Base-by-base conservation (phyloP, 2,797 vertebrate species). In the Ispidina lecontei region DNA sequence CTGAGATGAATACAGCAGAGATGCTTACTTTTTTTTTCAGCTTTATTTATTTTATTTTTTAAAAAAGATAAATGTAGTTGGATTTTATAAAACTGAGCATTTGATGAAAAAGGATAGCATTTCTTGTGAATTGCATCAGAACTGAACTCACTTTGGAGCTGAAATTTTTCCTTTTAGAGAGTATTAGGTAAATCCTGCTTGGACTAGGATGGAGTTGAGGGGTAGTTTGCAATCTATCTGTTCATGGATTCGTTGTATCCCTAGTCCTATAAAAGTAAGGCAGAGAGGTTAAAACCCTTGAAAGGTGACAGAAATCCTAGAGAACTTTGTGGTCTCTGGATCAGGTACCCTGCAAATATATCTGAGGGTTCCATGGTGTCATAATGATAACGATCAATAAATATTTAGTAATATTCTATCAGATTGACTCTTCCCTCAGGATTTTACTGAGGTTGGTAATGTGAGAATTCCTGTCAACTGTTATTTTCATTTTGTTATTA, bases 1-100 rank as follows among this genome's bases (percentile, higher is more conserved):
- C 75, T 93, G 94, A 93, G 95, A 91, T 92, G 69, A 91, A 89
- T 68, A 78, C n/a, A 52, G 55, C 33, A 41, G 43, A 84, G 44
- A 35, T 52, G 25, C 29, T 72, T 84, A 58, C 51, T 20, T 56
- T 39, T 44, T 37, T 60, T 41, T 59, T 4, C 29, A 39, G 37
- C 7, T 47, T 47, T 47, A 21, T 23, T 49, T 49, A 14, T 41
- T 52, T 60, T 41, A 31, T 62, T 88, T 59, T 82, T 81, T 55
- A 67, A 8, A 43, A 28, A 70, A 76, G 54, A 91, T 41, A 78
- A 94, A 84, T 58, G 44, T 51, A 22, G 70, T 55, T 86, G 68
- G 67, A 60, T 96, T 96, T 96, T 77, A 90, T 78, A 56, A 41
- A 92, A 91, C 67, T 8, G 17, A 76, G 4, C 14, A 69, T 91